phyloP scores from a whole-genome alignment of 2,888 invertebrate genomes.

The Limnephilus lunatus region DNA sequence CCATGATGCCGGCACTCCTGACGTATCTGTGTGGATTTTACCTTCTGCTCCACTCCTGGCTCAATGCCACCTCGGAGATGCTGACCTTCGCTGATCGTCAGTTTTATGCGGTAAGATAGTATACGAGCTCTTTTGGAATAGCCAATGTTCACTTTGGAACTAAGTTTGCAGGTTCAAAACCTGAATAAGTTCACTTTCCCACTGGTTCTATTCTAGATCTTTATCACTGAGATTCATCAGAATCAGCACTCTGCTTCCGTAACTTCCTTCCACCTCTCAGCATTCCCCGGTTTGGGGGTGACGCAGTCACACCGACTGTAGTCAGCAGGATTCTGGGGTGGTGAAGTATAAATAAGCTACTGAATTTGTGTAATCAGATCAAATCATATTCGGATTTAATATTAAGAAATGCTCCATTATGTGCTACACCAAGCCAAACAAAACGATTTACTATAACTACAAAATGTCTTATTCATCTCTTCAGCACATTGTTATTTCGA shows the following conservation, averaged over 20 bases:
- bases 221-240: neutral
- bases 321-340: neutral
- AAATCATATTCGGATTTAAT: too few species aligned
- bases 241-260: too few species aligned
- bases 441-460: too few species aligned
- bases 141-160: constrained; percentile 73
- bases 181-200: neutral
- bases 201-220: neutral
- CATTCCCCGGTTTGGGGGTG: neutral
- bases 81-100: constrained; percentile 90
- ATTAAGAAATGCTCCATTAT: too few species aligned
- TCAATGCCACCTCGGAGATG: constrained; percentile 94
- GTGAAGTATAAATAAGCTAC: neutral
- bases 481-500: too few species aligned
- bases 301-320: neutral
- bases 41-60: constrained; percentile 92
- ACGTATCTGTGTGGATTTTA: constrained; percentile 88
- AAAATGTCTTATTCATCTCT: too few species aligned
- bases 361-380: too few species aligned
- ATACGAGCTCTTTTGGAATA: constrained; percentile 82
- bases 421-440: too few species aligned
- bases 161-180: neutral
- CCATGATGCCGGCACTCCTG: constrained; percentile 85
- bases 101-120: constrained; percentile 82
- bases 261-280: neutral